Base-by-base conservation (phyloP, 2,113 vertebrate species). In the Saccopteryx bilineata region DNA sequence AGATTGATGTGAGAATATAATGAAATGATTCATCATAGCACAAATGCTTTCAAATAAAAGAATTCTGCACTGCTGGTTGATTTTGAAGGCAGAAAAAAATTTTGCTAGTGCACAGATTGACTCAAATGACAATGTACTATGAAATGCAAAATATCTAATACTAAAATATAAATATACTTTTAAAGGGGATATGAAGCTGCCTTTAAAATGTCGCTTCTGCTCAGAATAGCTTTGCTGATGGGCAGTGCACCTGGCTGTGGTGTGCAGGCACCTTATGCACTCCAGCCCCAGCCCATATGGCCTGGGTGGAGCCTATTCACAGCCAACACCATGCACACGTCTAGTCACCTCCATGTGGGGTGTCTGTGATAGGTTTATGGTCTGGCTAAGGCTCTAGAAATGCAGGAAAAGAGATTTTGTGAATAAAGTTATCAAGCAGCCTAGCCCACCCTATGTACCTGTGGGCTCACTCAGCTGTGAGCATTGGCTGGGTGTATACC, bases 261-360 rank as follows among this genome's bases (percentile, higher is more conserved):
- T 11, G 31, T 5, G 28, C 0, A 56, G 46, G 1, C 8, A 52
- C 24, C 2, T 19, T 17, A 5, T 33, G 4, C 1, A 18, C 6
- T 48, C 13, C 2, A 13, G 7, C 4, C 4, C 8, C 50, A 9
- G n/a, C 33, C 2, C 3, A 33, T 1, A 14, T 8, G n/a, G 7
- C 56, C 31, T 63, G 4, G 23, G 19, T 31, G 18, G 2, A 60
- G 5, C 1, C 0, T 4, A 56, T 4, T n/a, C 19, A 19, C 10
- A 86, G 26, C 6, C 18, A 61, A 21, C 2, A 50, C 1, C 5
- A 63, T 18, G 48, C 24, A 31, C 6, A 28, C 39, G 15, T 4
- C 13, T 69, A 71, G 19, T 4, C 48, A 15, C 24, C 3, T 63
- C n/a, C 31, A 48, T 15, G 11, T n/a, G 46, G 7, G 1, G 0